Evolutionary conservation across 2,113 vertebrate species (phyloP), one percentile per base, ranked within the genome.

Genomic region (Leucosticte australis): DNA sequence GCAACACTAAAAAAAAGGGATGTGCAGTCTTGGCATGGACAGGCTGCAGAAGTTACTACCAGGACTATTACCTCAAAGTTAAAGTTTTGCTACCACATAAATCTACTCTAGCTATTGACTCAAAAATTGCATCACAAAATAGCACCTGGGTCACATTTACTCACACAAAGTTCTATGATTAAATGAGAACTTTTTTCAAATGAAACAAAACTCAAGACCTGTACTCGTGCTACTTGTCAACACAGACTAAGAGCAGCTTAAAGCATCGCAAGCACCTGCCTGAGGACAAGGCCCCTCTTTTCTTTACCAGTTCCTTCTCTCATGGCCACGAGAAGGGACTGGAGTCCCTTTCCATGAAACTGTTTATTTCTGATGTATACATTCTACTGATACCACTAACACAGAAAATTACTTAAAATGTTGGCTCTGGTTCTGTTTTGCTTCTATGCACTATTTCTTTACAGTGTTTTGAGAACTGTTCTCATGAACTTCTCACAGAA

Each of bases 321-420:
- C 30, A 20, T 0, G 7, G 42, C 6, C 24, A 56, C 0, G 1
- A 44, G 16, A 46, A 75, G 3, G 0, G 11, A n/a, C 14, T 30
- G 46, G 4, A 15, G 4, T 20, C 35, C 30, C 30, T 68, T 3
- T 3, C 6, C 47, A 75, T 5, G 11, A 39, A 70, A 8, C 6
- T 7, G 6, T 1, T 0, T 5, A 62, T 41, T 73, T 63, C 15
- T 37, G 6, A 35, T 5, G 0, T 7, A 19, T 8, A n/a, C 0
- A 0, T 37, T 65, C 42, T 63, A 30, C 4, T 49, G 22, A 60
- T 13, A n/a, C 6, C 18, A 63, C 5, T 57, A 57, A 55, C 11
- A 31, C 6, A 42, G 22, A n/a, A 84, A 70, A 9, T 13, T 1
- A 71, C 13, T 71, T 30, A 33, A 89, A 44, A 55, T 4, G 0